Base-by-base conservation (phyloP, 2,888 invertebrate genomes). In the Mactromeris polynyma region DNA sequence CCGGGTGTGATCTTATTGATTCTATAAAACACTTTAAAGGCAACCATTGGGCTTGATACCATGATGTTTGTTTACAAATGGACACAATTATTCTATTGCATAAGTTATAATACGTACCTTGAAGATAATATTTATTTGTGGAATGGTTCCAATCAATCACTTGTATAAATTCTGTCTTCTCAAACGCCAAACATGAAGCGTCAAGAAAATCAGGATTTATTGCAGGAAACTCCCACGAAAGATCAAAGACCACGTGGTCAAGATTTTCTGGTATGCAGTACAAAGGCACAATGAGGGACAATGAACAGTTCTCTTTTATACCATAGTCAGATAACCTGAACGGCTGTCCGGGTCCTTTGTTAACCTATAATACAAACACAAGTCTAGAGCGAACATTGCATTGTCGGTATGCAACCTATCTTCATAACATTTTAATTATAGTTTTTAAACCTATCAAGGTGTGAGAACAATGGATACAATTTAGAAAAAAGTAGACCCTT, bases 71-170 rank as follows among this genome's bases (percentile, higher is more conserved):
- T n/a, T n/a, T n/a, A n/a, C n/a, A n/a, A n/a, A n/a, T n/a, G n/a
- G n/a, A n/a, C n/a, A n/a, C 4, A 6, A 51, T 51, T 9, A 42
- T 14, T 42, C 42, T 42, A 42, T 42, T 42, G 11, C 51, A 51
- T n/a, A n/a, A n/a, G n/a, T n/a, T n/a, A 42, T 42, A 4, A 42
- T 42, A 42, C n/a, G 11, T 89, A 88, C 89, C 86, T 91, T 91
- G 86, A 17, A 90, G 84, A 85, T 89, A 90, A 46, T 90, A 91
- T 14, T 81, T 26, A 40, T 91, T 89, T 17, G 58, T 83, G 7
- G 91, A 87, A 54, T 91, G 91, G 77, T 89, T 91, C 91, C 91
- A 91, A 58, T 91, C 91, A 14, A 91, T 91, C 2, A 91, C 88
- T 38, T 91, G 91, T 14, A 91, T 85, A 78, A 91, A 91, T 77